Base-by-base conservation (phyloP, 2,113 vertebrate species). In the Pelusios castaneus region DNA sequence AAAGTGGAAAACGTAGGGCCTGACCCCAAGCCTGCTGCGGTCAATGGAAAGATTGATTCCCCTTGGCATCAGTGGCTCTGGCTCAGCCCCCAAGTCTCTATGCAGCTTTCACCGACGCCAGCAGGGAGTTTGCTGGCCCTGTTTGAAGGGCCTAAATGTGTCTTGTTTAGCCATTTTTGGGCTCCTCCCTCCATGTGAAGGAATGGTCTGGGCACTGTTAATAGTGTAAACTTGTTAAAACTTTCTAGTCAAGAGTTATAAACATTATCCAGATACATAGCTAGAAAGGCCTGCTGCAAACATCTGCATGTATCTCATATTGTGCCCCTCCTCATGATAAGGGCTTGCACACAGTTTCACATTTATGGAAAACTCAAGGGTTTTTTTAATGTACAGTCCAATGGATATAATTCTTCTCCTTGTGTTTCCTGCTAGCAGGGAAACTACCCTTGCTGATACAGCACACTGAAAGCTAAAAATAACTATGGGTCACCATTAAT, bases 401-500 rank as follows among this genome's bases (percentile, higher is more conserved):
- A 47, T 34, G 6, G 13, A 58, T 63, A 12, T 17, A 60, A 43
- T 63, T 22, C 60, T 60, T 31, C 60, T 17, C 41, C 5, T 21
- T 60, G 41, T 47, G 10, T 47, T 82, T 52, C 11, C 51, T 56
- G 29, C 38, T 56, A 76, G 41, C n/a, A 43, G 55, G 52, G 38
- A 41, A 27, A 19, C 16, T 86, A 27, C 16, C 73, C 29, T 56
- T 82, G 79, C n/a, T 58, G 6, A 47, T 55, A n/a, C 58, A 29
- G 56, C 27, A 58, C 27, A 29, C 5, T 63, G 58, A 16, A 34
- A 63, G 58, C 58, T 34, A 49, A 41, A 82, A 76, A 43, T 21
- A 80, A n/a, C 21, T 1, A 51, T 95, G 84, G 95, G 54, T 96
- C 84, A 25, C 52, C 84, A 88, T 52, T 51, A 89, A 77, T 38